Percentiles rank a stretch among this genome's conserved stretches.
phyloP scores from a whole-genome alignment of 2,113 vertebrate genomes.

The Pandion haliaetus region DNA sequence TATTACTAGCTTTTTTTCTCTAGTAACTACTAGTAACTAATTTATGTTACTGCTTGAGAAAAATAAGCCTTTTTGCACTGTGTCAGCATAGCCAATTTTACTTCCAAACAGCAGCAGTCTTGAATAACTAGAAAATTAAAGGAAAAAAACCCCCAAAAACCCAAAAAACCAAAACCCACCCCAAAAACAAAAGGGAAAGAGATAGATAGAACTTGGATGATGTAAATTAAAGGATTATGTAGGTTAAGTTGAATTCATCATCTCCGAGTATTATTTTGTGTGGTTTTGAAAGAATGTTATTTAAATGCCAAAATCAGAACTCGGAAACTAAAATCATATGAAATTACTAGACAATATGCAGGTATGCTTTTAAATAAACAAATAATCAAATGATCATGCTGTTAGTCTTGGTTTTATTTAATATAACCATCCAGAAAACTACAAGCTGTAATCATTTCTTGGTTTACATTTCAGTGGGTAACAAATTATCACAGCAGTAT shows the following conservation, averaged over 20 bases:
- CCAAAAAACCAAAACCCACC: too few species aligned
- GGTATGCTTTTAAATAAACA: neutral
- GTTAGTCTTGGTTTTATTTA: neutral
- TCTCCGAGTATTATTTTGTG: neutral
- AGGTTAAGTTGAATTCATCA: neutral
- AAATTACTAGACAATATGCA: neutral
- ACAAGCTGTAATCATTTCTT: neutral
- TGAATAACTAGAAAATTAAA: neutral
- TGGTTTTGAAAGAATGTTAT: neutral
- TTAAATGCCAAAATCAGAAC: neutral
- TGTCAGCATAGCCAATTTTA: neutral
- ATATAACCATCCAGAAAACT: neutral
- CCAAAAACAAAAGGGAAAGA: neutral
- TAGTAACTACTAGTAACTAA: neutral
- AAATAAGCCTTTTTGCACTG: neutral
- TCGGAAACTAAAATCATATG: neutral
- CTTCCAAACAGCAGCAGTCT: neutral
- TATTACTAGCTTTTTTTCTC: neutral
- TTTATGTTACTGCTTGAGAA: neutral
- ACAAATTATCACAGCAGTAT: neutral
- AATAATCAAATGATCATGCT: neutral
- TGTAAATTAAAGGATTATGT: neutral
- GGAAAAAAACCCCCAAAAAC: accelerated
- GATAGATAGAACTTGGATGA: neutral
- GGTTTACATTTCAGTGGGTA: neutral